These are phyloP conservation scores for Hetaerina titia DNA, from an alignment of 2,888 invertebrate genomes.

Conservation along the genomic window DNA sequence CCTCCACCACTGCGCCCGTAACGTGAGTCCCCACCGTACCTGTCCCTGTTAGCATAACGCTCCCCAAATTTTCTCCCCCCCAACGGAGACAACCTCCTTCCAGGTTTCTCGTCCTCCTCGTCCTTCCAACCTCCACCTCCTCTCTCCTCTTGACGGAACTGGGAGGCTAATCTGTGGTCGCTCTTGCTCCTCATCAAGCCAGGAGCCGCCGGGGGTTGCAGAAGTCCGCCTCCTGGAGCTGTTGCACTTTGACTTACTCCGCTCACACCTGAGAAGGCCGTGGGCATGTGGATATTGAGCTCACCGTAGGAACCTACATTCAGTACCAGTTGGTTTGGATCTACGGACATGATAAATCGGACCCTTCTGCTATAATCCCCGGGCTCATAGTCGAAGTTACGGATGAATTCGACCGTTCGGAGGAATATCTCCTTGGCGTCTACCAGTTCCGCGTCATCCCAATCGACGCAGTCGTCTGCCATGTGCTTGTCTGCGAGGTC, in stretches of 20 bases:
- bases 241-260: constrained; percentile 75
- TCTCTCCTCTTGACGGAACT: constrained; percentile 90
- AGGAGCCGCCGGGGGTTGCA: constrained; percentile 82
- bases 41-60: constrained; percentile 72
- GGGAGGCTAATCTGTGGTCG: constrained; percentile 93
- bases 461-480: constrained; percentile 88
- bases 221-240: constrained; percentile 76
- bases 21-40: constrained; percentile 70
- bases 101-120: constrained; percentile 78
- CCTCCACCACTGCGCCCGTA: constrained; percentile 71
- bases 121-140: constrained; percentile 74
- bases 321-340: constrained; percentile 93
- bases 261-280: constrained; percentile 79
- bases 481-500: constrained; percentile 97
- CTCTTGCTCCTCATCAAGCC: constrained; percentile 95
- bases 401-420: constrained; percentile 96
- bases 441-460: constrained; percentile 95
- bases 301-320: constrained; percentile 95
- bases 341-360: constrained; percentile 92
- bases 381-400: constrained; percentile 92
- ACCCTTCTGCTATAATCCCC: constrained; percentile 92
- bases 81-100: constrained; percentile 79
- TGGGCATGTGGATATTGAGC: constrained; percentile 86
- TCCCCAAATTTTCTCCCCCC: constrained; percentile 90
- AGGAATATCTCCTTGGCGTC: constrained; percentile 97